These are phyloP conservation scores for Neofelis nebulosa DNA, from an alignment of 2,113 vertebrate genomes.

Conservation along the genomic window DNA sequence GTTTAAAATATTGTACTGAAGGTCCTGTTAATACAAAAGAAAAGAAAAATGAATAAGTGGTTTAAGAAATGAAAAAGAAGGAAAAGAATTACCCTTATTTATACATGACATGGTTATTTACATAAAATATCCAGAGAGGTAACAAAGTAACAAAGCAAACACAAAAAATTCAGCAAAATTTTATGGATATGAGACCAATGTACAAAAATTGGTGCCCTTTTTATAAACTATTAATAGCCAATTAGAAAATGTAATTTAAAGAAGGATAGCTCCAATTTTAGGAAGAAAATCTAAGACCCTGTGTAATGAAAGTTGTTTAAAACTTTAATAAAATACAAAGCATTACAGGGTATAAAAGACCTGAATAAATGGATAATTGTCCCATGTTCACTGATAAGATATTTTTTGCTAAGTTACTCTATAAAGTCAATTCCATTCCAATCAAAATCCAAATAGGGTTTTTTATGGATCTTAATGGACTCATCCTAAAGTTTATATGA, in stretches of 20 bases:
- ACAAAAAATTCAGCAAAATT: background rate
- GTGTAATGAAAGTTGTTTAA: background rate
- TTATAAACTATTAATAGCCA: background rate
- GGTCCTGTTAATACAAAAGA: background rate
- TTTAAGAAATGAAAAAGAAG: background rate
- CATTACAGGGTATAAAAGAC: background rate
- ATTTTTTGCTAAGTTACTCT: background rate
- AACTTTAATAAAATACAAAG: background rate
- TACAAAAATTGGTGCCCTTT: background rate
- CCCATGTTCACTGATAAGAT: background rate
- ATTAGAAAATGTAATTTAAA: background rate
- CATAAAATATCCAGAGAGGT: background rate
- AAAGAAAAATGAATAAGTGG: background rate
- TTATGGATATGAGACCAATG: background rate
- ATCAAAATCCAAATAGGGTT: background rate
- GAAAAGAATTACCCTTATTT: background rate
- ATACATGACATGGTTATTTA: background rate
- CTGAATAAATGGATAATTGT: background rate
- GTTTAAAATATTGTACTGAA: background rate
- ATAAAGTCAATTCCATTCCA: background rate
- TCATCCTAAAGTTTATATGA: background rate
- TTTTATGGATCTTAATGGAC: background rate
- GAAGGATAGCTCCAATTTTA: background rate
- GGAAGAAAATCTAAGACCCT: background rate
- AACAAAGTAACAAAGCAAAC: background rate